Conservation (phyloP, 2,113 vertebrate genomes). For the Holacanthus passer region DNA sequence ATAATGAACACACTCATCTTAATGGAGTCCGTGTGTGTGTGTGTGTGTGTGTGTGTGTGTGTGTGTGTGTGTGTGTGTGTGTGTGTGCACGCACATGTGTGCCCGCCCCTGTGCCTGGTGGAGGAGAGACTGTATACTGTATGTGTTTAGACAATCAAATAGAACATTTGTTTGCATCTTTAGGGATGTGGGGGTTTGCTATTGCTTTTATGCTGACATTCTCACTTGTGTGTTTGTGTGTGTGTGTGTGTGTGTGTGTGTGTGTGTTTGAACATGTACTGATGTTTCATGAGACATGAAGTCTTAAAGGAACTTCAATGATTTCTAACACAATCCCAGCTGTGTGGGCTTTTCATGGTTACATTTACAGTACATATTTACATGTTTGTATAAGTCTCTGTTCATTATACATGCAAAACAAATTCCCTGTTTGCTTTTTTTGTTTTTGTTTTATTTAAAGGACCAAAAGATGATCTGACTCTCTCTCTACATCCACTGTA, state of each 20-base stretch:
- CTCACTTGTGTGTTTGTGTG: background rate
- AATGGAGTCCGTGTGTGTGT: constrained; percentile 32
- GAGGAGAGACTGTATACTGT: background rate
- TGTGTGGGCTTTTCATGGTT: constrained; percentile 17
- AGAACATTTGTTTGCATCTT: constrained; percentile 43
- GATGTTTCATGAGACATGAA: background rate
- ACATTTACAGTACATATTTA: background rate
- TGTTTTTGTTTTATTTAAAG: no score
- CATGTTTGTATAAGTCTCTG: background rate
- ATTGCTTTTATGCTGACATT: constrained; percentile 26
- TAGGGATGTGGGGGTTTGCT: constrained; percentile 9
- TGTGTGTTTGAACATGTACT: background rate
- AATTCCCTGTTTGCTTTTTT: background rate
- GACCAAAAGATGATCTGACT: no score
- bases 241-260: background rate
- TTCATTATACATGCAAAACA: background rate
- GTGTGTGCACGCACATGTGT: no score
- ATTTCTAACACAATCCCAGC: background rate
- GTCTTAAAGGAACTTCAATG: constrained; percentile 20
- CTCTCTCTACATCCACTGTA: no score
- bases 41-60: constrained; percentile 29
- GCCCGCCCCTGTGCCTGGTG: no score
- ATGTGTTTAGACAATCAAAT: constrained; percentile 27
- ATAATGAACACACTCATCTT: constrained; percentile 66
- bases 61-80: constrained; percentile 9